phyloP scores from a whole-genome alignment of 1,140 invertebrate species.

The Drosophila navojoa region DNA sequence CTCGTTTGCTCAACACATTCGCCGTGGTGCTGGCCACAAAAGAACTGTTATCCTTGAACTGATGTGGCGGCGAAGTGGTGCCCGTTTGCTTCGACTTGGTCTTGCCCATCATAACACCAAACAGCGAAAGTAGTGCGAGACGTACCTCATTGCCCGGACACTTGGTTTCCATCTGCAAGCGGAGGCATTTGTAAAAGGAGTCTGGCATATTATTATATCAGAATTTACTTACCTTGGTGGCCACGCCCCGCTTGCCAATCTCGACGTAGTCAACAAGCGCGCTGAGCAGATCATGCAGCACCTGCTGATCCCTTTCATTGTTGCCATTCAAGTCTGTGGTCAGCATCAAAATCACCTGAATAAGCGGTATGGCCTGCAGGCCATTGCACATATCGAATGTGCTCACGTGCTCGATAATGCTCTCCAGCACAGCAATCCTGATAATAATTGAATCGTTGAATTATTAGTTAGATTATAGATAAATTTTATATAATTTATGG shows the following conservation, averaged over 20 bases:
- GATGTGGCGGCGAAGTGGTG: constrained; percentile 85
- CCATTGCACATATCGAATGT: constrained; percentile 86
- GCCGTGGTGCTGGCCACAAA: constrained; percentile 92
- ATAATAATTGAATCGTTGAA: too few relatives aligned
- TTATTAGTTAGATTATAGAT: too few relatives aligned
- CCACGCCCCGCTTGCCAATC: constrained; percentile 86
- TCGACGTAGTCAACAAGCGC: constrained; percentile 91
- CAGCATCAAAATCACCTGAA: constrained; percentile 95
- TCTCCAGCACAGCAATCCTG: constrained; percentile 77
- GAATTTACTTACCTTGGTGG: constrained; percentile 53
- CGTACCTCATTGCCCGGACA: constrained; percentile 91
- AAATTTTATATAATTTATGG: too few relatives aligned
- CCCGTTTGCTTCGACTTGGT: constrained; percentile 80
- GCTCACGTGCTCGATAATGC: constrained; percentile 74
- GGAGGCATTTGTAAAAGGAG: background rate
- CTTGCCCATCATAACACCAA: constrained; percentile 84
- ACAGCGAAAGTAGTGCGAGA: constrained; percentile 93
- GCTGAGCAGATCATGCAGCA: constrained; percentile 90
- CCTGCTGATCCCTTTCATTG: constrained; percentile 91
- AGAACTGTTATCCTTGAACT: constrained; percentile 86
- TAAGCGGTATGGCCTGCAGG: constrained; percentile 93
- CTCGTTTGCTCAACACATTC: constrained; percentile 89
- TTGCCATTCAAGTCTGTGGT: constrained; percentile 94
- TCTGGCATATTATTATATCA: background rate
- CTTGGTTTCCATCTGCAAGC: constrained; percentile 83